A percentile compares a stretch with the other conserved stretches of the same genome.
These are phyloP conservation scores for Ptiloglossa arizonensis DNA, from an alignment of 1,140 invertebrate species.

Conservation along the genomic window DNA sequence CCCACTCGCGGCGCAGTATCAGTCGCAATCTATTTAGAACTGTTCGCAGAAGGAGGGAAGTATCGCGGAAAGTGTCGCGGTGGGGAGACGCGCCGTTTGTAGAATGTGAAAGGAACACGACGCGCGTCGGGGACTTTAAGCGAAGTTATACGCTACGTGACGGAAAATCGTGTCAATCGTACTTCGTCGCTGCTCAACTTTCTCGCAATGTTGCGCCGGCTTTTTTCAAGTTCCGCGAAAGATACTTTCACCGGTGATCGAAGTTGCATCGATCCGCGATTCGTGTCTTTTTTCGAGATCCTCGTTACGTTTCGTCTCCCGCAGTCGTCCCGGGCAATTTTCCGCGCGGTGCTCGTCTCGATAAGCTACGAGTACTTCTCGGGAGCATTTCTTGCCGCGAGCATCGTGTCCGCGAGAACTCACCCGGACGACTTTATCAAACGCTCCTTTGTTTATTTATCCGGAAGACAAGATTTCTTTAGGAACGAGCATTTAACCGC, in stretches of 20 bases:
- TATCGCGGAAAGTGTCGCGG: neutral
- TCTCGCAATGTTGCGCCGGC: conserved; percentile 20
- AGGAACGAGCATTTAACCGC: too few species aligned
- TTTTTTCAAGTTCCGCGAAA: neutral
- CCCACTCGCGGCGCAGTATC: neutral
- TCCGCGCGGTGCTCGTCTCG: too few species aligned
- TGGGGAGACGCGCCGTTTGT: neutral
- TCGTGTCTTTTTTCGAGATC: neutral
- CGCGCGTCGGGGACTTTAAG: neutral
- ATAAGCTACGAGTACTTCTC: neutral
- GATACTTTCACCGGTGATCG: conserved; percentile 16
- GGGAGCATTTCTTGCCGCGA: too few species aligned
- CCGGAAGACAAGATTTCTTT: too few species aligned
- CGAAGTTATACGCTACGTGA: conserved; percentile 33
- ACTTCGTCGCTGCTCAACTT: conserved; percentile 23
- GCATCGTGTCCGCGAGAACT: too few species aligned
- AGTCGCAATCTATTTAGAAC: conserved; percentile 5
- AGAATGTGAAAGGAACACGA: conserved; percentile 46
- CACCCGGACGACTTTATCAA: too few species aligned
- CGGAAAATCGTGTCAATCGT: conserved; percentile 46
- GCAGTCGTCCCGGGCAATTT: neutral
- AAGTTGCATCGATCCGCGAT: conserved; percentile 26
- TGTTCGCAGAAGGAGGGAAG: neutral
- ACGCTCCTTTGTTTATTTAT: too few species aligned
- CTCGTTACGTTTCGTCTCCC: neutral